Conservation (phyloP, 1,140 invertebrate genomes). For the Lepidurus packardi region DNA sequence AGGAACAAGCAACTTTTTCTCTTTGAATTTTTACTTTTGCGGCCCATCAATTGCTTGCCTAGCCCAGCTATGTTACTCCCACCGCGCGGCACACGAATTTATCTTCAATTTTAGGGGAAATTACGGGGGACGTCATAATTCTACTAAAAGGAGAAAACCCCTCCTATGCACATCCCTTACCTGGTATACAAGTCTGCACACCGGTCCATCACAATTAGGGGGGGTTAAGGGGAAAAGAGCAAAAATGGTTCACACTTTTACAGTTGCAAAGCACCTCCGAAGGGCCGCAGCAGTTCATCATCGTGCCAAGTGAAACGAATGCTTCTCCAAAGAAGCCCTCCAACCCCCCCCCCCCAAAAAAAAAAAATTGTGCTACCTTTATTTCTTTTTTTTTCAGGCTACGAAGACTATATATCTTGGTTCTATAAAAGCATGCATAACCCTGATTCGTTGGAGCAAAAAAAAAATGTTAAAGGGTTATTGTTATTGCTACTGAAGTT, state of each 20-base stretch:
- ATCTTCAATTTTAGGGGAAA: background rate
- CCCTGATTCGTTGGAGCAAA: background rate
- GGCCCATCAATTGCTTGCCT: background rate
- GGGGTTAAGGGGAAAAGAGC: background rate
- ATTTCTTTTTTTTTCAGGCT: background rate
- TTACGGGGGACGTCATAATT: background rate
- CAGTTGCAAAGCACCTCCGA: background rate
- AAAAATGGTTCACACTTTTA: background rate
- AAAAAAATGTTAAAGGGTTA: background rate
- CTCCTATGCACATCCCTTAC: background rate
- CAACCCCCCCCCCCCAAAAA: background rate
- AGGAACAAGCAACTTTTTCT: background rate
- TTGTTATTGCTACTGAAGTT: conserved; percentile 15
- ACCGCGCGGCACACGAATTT: background rate
- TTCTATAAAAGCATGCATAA: background rate
- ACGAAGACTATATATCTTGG: background rate
- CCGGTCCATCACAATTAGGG: conserved; percentile 14
- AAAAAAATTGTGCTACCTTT: background rate
- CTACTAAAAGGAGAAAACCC: background rate
- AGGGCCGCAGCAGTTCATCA: background rate
- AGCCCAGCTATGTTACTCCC: background rate
- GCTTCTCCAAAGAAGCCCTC: conserved; percentile 13
- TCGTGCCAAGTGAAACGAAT: background rate
- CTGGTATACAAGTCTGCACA: background rate
- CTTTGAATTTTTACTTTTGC: background rate